Percentiles rank a stretch among this genome's conserved stretches.
These are phyloP conservation scores for Platygyra sinensis DNA, from an alignment of 64 coral and sea anemone genomes.

Conservation along the genomic window DNA sequence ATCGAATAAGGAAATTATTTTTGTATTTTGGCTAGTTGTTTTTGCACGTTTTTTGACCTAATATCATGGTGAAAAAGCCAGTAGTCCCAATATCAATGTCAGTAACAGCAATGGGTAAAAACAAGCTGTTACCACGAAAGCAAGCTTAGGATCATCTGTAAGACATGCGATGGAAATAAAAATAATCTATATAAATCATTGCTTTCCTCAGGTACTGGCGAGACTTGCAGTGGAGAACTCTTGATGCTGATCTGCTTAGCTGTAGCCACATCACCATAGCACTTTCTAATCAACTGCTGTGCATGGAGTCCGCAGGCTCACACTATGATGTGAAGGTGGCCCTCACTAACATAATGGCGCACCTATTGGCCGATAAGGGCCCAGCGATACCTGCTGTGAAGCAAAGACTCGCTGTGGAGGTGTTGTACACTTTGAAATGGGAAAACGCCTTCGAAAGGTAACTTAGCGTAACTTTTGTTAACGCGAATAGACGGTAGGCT, in stretches of 20 bases:
- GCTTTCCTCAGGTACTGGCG: conserved; percentile 32
- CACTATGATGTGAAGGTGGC: conserved; percentile 78
- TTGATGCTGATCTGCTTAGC: conserved; percentile 67
- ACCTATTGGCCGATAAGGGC: conserved; percentile 67
- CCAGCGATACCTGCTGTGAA: neutral
- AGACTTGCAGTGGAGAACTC: conserved; percentile 60
- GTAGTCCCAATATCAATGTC: too few species aligned
- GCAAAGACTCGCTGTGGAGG: conserved; percentile 50
- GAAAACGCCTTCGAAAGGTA: conserved; percentile 89
- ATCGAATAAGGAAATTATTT: too few species aligned
- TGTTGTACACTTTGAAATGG: conserved; percentile 72
- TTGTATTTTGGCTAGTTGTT: too few species aligned
- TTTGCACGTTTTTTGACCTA: too few species aligned
- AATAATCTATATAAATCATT: neutral
- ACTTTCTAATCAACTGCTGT: conserved; percentile 48
- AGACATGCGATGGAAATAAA: neutral
- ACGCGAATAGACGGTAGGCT: too few species aligned
- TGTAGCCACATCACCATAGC: conserved; percentile 30
- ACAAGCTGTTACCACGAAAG: too few species aligned
- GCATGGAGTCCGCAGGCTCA: conserved; percentile 65
- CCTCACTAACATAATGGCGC: conserved; percentile 49
- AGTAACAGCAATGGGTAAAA: too few species aligned
- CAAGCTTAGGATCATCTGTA: neutral
- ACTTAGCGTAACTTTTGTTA: too few species aligned
- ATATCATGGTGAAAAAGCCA: too few species aligned